A percentile compares a stretch with the other conserved stretches of the same genome.
phyloP scores from a whole-genome alignment of 2,113 vertebrate species.

The Sinocyclocheilus anshuiensis region DNA sequence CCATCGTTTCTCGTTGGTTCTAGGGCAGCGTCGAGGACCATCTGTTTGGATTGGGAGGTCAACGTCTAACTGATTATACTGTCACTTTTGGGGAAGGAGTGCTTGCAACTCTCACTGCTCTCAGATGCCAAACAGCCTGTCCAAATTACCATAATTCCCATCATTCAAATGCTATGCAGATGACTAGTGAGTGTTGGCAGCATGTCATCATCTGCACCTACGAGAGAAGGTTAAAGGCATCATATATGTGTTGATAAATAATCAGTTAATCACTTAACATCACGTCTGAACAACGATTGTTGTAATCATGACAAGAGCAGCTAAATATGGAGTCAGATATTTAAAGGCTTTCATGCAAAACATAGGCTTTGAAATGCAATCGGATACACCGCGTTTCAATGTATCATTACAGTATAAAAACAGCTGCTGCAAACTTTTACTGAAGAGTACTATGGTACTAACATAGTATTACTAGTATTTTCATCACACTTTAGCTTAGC shows the following conservation, averaged over 20 bases:
- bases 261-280: conserved; percentile 30
- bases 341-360: neutral
- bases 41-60: conserved; percentile 62
- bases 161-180: conserved; percentile 61
- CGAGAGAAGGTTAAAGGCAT: conserved; percentile 30
- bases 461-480: no score
- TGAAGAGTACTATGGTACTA: no score
- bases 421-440: no score
- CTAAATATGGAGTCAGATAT: neutral
- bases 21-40: conserved; percentile 54
- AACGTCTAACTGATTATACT: conserved; percentile 55
- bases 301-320: neutral
- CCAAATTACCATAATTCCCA: conserved; percentile 58
- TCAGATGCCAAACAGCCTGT: conserved; percentile 52
- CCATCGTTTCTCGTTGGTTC: conserved; percentile 33
- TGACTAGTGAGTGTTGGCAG: conserved; percentile 42
- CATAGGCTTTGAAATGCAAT: neutral
- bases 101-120: conserved; percentile 47
- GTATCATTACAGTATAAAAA: neutral
- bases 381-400: neutral
- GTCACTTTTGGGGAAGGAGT: conserved; percentile 48
- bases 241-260: conserved; percentile 45
- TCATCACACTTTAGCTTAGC: no score
- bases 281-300: neutral
- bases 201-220: conserved; percentile 36